A percentile compares a stretch with the other conserved stretches of the same genome.
These are phyloP conservation scores for Anas platyrhynchos DNA, from an alignment of 2,113 vertebrate species.

Conservation along the genomic window DNA sequence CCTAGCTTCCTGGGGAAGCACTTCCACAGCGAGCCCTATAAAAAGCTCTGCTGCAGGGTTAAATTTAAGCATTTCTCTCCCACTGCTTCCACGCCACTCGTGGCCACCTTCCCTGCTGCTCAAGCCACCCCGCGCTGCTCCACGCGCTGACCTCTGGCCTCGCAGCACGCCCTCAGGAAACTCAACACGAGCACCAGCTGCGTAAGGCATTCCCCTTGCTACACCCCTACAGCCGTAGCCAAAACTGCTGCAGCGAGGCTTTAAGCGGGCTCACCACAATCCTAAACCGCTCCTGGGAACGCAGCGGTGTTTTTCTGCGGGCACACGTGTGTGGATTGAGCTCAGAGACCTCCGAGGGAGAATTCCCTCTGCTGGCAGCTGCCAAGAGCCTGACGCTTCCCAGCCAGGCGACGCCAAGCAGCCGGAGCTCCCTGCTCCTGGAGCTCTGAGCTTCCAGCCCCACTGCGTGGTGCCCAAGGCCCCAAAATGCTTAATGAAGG, in stretches of 20 bases:
- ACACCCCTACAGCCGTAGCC: rapidly evolving
- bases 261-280: neutral
- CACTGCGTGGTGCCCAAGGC: neutral
- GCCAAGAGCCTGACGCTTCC: neutral
- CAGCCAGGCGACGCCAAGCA: neutral
- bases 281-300: neutral
- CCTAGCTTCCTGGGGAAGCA: neutral
- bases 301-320: neutral
- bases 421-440: neutral
- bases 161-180: neutral
- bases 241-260: rapidly evolving
- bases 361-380: neutral
- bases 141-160: no score
- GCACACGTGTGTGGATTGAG: neutral
- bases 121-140: neutral
- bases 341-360: neutral
- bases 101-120: neutral
- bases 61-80: neutral
- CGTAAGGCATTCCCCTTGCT: neutral
- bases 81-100: neutral
- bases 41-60: neutral
- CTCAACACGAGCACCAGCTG: neutral
- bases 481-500: neutral
- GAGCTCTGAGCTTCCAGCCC: neutral
- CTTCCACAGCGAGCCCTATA: neutral